Evolutionary conservation across 2,888 invertebrate species (phyloP), one percentile per base, ranked within the genome.

Genomic region (Apoda limacodes): DNA sequence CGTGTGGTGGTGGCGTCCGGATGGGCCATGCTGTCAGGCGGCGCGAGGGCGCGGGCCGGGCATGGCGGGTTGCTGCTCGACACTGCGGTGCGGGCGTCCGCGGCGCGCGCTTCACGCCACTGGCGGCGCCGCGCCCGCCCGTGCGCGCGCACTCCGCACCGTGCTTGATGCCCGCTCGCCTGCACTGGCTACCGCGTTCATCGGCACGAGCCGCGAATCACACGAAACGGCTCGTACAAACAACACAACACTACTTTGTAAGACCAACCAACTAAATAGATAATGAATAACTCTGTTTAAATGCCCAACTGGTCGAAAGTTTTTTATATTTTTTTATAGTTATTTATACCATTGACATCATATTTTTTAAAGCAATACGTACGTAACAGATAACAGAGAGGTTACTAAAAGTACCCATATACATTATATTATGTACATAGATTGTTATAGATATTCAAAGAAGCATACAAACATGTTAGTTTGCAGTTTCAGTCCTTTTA

Each of bases 21-120:
- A 60, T 55, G 50, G 75, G 76, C 78, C 78, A 80, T 78, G 78
- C 78, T 80, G 78, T 80, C 78, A 76, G 76, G 76, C 75, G 71
- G 72, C 78, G 75, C 76, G 75, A 62, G 61, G 69, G 74, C 78
- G 78, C 78, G 74, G 70, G 75, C 76, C 78, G 74, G 74, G 78
- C 78, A 78, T 78, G 78, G 74, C 78, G 75, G 74, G 70, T 63
- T 72, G 52, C 68, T 69, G 75, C 74, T 75, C 76, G 75, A 74
- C 75, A 74, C 76, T 75, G 75, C 68, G 72, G 74, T 69, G 74
- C 75, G 75, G 72, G 67, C 74, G 74, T 72, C 70, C 75, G 75
- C 75, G 75, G 70, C 76, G 76, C 72, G 72, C 74, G 76, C 75
- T 74, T 76, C 78, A 75, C 75, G 72, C 69, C 64, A 74, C 72